phyloP scores from a whole-genome alignment of 2,888 invertebrate genomes.

The Unio delphinus region DNA sequence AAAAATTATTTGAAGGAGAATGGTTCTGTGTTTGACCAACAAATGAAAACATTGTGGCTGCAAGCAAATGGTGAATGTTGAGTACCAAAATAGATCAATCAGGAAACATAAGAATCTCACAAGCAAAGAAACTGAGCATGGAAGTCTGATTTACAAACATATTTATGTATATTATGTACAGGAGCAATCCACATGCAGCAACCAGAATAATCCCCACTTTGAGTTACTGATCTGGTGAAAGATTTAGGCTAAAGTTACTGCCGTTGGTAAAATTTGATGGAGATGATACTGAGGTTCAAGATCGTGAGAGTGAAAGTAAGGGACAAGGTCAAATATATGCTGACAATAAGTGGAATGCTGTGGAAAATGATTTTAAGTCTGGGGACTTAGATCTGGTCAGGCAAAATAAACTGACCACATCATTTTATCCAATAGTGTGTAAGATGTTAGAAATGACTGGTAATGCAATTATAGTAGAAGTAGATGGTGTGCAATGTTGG shows the following conservation, averaged over 20 bases:
- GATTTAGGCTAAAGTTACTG: slow-evolving; percentile 30
- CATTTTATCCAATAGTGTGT: slow-evolving; percentile 5
- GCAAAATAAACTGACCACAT: slow-evolving; percentile 12
- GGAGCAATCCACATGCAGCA: slow-evolving; percentile 25
- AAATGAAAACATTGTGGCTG: slow-evolving; percentile 30
- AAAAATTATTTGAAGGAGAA: slow-evolving; percentile 15
- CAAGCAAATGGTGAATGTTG: slow-evolving; percentile 35
- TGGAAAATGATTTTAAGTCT: slow-evolving; percentile 2
- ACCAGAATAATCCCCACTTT: slow-evolving; percentile 25
- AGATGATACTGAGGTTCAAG: slow-evolving; percentile 7
- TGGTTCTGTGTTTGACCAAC: slow-evolving; percentile 19
- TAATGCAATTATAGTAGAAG: not conserved
- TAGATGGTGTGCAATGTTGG: slow-evolving; percentile 6
- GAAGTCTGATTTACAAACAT: slow-evolving; percentile 20
- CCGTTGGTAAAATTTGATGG: not conserved
- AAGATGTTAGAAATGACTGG: slow-evolving; percentile 8
- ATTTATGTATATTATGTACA: slow-evolving; percentile 16
- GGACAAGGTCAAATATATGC: slow-evolving; percentile 9
- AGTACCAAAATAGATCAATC: slow-evolving; percentile 27
- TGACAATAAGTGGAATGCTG: slow-evolving; percentile 3
- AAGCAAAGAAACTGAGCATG: slow-evolving; percentile 19
- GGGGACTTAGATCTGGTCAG: slow-evolving; percentile 1
- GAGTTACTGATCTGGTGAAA: slow-evolving; percentile 27
- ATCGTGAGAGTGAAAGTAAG: not conserved
- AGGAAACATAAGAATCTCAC: slow-evolving; percentile 30